Base-by-base conservation (phyloP, 64 coral and sea anemone genomes). In the Catalaphyllia jardinei region DNA sequence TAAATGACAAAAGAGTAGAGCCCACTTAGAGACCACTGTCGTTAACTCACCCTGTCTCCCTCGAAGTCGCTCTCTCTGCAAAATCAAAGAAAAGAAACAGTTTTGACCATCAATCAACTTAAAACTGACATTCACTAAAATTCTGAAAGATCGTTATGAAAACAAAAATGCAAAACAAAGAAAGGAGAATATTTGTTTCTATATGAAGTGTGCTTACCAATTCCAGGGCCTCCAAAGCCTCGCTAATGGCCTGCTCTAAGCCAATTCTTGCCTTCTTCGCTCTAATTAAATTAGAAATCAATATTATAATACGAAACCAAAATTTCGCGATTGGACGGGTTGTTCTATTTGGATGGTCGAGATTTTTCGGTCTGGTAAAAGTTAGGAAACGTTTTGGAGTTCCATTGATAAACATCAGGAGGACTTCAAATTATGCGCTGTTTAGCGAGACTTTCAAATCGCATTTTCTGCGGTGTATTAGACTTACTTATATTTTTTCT, bases 401-500 rank as follows among this genome's bases (percentile, higher is more conserved):
- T 67, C 64, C 8, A 9, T 67, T 9, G 20, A 25, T 25, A 0
- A 22, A n/a, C 22, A 67, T 25, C 27, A 18, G 22, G 65, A 22
- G 10, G 11, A 14, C 54, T 12, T 57, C 10, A 57, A 15, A 57
- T 16, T 57, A 12, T 57, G 11, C 10, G 10, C 12, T 57, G 54
- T 57, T 14, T 2, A 16, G 11, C 0, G 10, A 16, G 54, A 57
- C 11, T 12, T 57, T 57, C 10, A 15, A 57, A 57, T 57, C 10
- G 54, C 0, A 11, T 28, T 69, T 69, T 69, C 65, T 69, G 0
- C 22, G 65, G 65, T 29, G 22, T 27, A 27, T 69, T 69, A 28
- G 22, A 1, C 78, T 30, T 95, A 99, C 97, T 91, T 99, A 84
- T 99, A 95, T 59, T 99, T 99, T 67, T 95, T 93, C 76, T 99